A percentile compares a stretch with the other conserved stretches of the same genome.
phyloP scores from a whole-genome alignment of 1,140 invertebrate genomes.

The Asobara japonica region DNA sequence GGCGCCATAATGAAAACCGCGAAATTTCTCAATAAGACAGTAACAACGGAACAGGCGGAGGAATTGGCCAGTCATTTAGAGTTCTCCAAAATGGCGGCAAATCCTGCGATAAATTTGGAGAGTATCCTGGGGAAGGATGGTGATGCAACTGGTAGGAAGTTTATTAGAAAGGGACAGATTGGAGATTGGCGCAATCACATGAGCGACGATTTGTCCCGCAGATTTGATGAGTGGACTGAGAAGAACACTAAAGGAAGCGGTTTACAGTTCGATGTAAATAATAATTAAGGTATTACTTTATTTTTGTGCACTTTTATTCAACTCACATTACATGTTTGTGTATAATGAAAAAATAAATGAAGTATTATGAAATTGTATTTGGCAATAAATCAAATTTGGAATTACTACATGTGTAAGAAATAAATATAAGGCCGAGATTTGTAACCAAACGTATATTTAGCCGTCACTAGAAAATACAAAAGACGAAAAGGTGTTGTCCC shows the following conservation, averaged over 20 bases:
- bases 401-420: no score
- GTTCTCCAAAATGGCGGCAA: constrained; percentile 84
- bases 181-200: constrained; percentile 89
- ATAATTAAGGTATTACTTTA: no score
- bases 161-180: constrained; percentile 83
- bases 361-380: no score
- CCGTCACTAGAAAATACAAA: no score
- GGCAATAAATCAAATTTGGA: no score
- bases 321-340: no score
- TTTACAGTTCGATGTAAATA: constrained; percentile 67
- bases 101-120: constrained; percentile 80
- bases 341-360: no score
- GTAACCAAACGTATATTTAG: no score
- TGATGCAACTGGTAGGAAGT: constrained; percentile 69
- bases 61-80: constrained; percentile 79
- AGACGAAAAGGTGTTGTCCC: no score
- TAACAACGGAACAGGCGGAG: constrained; percentile 73
- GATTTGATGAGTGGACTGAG: constrained; percentile 81
- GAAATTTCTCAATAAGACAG: constrained; percentile 75
- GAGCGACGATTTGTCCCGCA: constrained; percentile 73
- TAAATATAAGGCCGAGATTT: no score
- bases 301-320: no score
- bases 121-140: constrained; percentile 69
- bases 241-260: constrained; percentile 73
- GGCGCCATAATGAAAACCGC: constrained; percentile 75